These are phyloP conservation scores for Acestrorhynchus altus DNA, from an alignment of 2,797 vertebrate genomes.

Conservation along the genomic window DNA sequence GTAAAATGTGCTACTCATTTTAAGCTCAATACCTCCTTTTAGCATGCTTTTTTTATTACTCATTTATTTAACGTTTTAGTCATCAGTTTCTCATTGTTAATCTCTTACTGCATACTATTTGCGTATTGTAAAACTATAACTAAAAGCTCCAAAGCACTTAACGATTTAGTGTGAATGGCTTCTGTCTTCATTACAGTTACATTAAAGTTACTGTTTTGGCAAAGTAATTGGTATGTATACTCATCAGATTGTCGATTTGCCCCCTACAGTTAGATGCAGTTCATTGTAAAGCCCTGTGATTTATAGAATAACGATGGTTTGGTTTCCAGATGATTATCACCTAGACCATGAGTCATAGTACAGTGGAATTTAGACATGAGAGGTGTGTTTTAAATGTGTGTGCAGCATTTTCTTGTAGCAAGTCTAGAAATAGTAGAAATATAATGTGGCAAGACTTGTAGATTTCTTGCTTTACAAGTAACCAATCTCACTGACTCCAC, in stretches of 20 bases:
- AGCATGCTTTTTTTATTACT: slow-evolving; percentile 40
- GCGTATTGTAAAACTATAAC: slow-evolving; percentile 20
- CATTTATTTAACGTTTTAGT: slow-evolving; percentile 42
- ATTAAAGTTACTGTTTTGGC: slow-evolving; percentile 13
- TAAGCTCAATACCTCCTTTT: slow-evolving; percentile 51
- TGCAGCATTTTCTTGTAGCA: slow-evolving; percentile 3
- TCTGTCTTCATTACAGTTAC: slow-evolving; percentile 36
- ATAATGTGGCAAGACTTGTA: neutral
- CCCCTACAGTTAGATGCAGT: neutral
- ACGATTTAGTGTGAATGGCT: slow-evolving; percentile 7
- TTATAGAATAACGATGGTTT: neutral
- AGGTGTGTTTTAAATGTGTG: slow-evolving; percentile 11
- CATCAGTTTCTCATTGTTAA: slow-evolving; percentile 28
- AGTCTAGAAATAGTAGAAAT: neutral
- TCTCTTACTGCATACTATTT: slow-evolving; percentile 20
- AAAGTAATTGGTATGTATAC: slow-evolving; percentile 20
- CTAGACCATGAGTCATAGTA: neutral
- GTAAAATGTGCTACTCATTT: slow-evolving; percentile 47
- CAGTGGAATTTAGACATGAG: neutral
- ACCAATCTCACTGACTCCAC: neutral
- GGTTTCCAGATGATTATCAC: neutral
- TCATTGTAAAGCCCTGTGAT: neutral
- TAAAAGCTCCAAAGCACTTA: slow-evolving; percentile 29
- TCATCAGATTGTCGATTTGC: neutral
- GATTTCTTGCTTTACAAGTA: neutral